phyloP scores from a whole-genome alignment of 2,797 vertebrate genomes.

The Rostrhamus sociabilis region DNA sequence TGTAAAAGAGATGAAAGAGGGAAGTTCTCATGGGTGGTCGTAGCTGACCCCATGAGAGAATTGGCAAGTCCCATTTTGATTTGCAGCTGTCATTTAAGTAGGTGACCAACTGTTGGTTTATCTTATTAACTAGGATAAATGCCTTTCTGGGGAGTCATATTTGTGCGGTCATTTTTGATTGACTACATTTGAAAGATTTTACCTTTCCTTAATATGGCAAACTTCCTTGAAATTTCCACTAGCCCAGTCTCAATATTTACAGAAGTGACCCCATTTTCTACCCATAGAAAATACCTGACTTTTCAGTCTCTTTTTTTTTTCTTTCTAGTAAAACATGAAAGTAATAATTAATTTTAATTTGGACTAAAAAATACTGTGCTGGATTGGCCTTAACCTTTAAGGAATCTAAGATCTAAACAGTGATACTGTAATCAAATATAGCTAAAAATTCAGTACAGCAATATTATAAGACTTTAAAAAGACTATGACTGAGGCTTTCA shows the following conservation, averaged over 20 bases:
- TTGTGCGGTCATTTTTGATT: neutral
- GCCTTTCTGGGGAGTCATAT: conserved; percentile 18
- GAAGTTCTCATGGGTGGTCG: conserved; percentile 30
- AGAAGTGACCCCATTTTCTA: neutral
- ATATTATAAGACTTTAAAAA: neutral
- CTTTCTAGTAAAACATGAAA: neutral
- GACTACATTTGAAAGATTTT: neutral
- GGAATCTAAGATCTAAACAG: neutral
- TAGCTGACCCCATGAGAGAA: neutral
- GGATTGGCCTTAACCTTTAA: neutral
- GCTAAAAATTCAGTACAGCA: neutral
- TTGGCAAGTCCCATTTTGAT: neutral
- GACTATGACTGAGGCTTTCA: neutral
- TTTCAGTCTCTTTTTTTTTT: neutral
- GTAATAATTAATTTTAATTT: neutral
- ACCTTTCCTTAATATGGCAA: neutral
- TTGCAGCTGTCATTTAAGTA: conserved; percentile 37
- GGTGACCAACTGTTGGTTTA: conserved; percentile 22
- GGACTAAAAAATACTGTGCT: neutral
- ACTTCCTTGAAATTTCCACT: neutral
- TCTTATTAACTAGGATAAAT: conserved; percentile 34
- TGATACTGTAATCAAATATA: neutral
- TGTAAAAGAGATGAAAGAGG: neutral
- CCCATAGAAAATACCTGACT: neutral
- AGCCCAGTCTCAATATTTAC: neutral